Conservation (phyloP, 2,888 invertebrate species). For the Phalangium opilio region DNA sequence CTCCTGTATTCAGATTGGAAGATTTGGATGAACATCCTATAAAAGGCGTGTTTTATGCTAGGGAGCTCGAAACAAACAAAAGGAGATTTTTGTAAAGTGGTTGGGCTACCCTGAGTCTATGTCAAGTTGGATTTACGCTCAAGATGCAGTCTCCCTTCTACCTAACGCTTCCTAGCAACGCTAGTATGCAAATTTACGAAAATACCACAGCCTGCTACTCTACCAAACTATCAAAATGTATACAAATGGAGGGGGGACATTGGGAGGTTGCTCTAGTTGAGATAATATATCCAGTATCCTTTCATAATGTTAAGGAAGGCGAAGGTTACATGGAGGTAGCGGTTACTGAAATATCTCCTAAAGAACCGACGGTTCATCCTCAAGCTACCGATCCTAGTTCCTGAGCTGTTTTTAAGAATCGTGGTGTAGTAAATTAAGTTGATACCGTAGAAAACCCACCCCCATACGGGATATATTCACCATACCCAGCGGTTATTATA, state of each 20-base stretch:
- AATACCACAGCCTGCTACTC: conserved; percentile 23
- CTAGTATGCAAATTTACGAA: conserved; percentile 21
- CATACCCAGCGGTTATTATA: no score
- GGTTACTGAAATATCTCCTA: no score
- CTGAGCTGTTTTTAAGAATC: no score
- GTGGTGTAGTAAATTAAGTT: no score
- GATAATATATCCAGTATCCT: conserved; percentile 17
- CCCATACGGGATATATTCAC: no score
- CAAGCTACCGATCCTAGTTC: no score
- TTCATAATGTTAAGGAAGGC: conserved; percentile 2
- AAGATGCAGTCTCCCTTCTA: conserved; percentile 10
- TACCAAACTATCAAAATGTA: conserved; percentile 20
- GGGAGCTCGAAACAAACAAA: conserved; percentile 1
- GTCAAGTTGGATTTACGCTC: conserved; percentile 7
- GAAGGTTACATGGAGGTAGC: neutral
- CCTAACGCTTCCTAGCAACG: conserved; percentile 22
- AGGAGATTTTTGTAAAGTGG: conserved; percentile 11
- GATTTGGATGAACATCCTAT: conserved; percentile 2
- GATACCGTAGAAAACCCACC: no score
- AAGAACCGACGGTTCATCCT: no score
- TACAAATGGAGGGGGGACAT: conserved; percentile 15
- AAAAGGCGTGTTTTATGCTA: conserved; percentile 3
- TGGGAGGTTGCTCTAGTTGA: conserved; percentile 22
- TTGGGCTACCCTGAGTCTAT: conserved; percentile 2
- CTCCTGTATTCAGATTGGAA: conserved; percentile 2